phyloP scores from a whole-genome alignment of 2,113 vertebrate species.

The Pelodiscus sinensis region DNA sequence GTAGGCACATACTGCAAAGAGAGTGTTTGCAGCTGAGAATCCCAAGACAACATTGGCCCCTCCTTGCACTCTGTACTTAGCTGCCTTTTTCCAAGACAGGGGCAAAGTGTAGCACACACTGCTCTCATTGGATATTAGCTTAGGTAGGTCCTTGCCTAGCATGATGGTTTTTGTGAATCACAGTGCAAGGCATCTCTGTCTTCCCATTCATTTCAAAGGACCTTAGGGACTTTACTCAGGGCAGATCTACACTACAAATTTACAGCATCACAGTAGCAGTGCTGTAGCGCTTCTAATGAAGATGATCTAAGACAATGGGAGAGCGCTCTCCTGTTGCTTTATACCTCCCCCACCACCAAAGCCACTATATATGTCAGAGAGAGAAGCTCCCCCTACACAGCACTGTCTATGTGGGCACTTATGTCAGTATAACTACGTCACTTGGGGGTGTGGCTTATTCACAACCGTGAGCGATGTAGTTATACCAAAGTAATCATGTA shows the following conservation, averaged over 20 bases:
- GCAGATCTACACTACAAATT: background rate
- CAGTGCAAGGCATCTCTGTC: background rate
- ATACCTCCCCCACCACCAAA: background rate
- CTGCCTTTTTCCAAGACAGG: background rate
- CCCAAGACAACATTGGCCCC: background rate
- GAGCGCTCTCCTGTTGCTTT: background rate
- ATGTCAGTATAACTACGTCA: background rate
- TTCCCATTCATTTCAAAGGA: background rate
- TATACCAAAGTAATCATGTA: background rate
- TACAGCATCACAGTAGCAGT: background rate
- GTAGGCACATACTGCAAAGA: background rate
- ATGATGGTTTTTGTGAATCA: background rate
- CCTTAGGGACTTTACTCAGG: background rate
- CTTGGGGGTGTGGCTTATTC: background rate
- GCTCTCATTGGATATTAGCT: background rate
- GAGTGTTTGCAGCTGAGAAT: background rate
- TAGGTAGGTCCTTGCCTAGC: background rate
- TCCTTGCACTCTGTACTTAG: no score
- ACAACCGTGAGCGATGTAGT: background rate
- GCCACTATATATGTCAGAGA: background rate
- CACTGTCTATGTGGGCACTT: background rate
- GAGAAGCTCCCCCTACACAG: background rate
- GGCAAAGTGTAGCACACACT: background rate
- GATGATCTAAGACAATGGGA: background rate
- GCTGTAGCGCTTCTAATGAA: background rate